These are phyloP conservation scores for Phylloscopus whistleri DNA, from an alignment of 2,113 vertebrate species.

Conservation along the genomic window DNA sequence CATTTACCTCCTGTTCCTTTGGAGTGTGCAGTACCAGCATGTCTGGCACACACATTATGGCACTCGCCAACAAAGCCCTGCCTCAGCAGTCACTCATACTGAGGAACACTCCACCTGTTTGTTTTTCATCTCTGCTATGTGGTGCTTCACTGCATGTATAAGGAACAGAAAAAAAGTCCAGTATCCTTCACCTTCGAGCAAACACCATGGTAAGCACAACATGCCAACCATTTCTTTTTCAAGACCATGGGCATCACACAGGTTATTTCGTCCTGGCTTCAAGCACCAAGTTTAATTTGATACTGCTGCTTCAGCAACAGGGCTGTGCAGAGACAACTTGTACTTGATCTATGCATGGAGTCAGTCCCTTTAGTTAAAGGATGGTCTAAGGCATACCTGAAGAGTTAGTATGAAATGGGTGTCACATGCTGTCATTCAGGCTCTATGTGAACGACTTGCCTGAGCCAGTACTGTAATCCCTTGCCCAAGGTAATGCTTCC, in stretches of 20 bases:
- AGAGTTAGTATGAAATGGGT: neutral
- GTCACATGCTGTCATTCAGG: neutral
- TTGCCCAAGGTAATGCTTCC: neutral
- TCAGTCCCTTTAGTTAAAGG: neutral
- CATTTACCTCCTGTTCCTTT: neutral
- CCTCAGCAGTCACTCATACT: neutral
- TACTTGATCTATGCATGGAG: neutral
- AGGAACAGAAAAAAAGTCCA: neutral
- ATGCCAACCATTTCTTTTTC: neutral
- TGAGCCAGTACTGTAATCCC: neutral
- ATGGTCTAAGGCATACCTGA: neutral
- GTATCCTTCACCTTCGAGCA: neutral
- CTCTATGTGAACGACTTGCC: neutral
- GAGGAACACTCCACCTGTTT: neutral
- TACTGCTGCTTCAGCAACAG: neutral
- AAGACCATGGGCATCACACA: neutral
- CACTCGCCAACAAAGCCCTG: neutral
- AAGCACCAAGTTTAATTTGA: neutral
- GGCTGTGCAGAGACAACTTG: neutral
- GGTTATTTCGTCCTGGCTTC: neutral
- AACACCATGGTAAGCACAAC: neutral
- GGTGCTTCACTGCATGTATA: rapidly evolving
- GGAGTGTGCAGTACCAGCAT: neutral
- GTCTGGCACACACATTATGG: rapidly evolving
- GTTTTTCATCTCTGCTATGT: neutral